Percentiles rank a stretch among this genome's conserved stretches.
Conservation (phyloP, 2,113 vertebrate genomes). For the Gymnarchus niloticus region DNA sequence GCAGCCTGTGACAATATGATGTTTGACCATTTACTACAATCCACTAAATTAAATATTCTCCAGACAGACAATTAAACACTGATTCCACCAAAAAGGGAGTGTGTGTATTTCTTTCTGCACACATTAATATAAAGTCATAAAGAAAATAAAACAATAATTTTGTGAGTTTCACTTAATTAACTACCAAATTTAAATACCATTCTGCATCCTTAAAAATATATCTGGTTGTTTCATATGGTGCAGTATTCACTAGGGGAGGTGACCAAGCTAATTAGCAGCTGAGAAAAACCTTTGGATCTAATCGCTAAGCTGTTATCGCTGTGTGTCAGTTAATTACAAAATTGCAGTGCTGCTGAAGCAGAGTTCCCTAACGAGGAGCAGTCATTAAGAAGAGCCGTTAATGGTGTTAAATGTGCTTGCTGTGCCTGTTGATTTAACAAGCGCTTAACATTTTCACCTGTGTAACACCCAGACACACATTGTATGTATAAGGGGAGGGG, state of each 20-base stretch:
- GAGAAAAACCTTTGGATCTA: not conserved
- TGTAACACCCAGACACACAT: not conserved
- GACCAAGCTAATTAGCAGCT: not conserved
- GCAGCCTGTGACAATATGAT: not conserved
- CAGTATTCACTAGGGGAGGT: not conserved
- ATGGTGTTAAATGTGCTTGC: not conserved
- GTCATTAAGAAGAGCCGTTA: not conserved
- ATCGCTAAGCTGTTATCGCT: not conserved
- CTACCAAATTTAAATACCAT: not conserved
- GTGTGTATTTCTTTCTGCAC: not conserved
- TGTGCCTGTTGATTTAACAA: constrained; percentile 10
- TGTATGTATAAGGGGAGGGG: not conserved
- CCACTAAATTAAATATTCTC: not conserved
- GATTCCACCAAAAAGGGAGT: not conserved
- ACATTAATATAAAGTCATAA: not conserved
- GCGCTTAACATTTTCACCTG: constrained; percentile 7
- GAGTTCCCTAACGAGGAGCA: not conserved
- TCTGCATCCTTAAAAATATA: not conserved
- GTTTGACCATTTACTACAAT: not conserved
- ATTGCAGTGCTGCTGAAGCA: not conserved
- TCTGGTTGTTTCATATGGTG: too few species aligned
- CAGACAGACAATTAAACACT: not conserved
- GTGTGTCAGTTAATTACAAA: constrained; percentile 13
- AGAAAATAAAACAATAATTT: not conserved
- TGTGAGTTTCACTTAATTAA: constrained; percentile 1